phyloP scores from a whole-genome alignment of 2,888 invertebrate species.

The Alviniconcha strummeri region DNA sequence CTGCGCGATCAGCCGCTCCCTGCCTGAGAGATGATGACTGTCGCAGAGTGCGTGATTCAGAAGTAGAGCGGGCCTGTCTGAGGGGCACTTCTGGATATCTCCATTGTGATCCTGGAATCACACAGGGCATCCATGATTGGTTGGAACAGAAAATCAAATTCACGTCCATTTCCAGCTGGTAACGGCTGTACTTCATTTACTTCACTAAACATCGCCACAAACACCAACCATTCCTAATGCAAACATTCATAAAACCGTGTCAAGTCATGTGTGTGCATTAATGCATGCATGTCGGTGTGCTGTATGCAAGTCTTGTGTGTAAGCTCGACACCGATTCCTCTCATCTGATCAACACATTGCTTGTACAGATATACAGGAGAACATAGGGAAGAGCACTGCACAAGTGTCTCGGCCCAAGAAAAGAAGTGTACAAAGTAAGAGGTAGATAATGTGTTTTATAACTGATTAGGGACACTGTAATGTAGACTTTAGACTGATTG shows the following conservation, averaged over 20 bases:
- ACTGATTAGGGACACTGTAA: no score
- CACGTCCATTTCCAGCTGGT: neutral
- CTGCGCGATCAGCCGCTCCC: neutral
- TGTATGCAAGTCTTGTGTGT: no score
- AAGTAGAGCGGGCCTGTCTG: neutral
- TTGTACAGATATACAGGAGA: no score
- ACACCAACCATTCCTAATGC: neutral
- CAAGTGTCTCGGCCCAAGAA: no score
- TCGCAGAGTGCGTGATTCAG: neutral
- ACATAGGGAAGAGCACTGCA: no score
- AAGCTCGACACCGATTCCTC: no score
- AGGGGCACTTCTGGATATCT: neutral
- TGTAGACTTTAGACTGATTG: no score
- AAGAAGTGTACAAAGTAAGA: no score
- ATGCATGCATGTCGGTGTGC: no score
- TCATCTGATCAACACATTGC: no score
- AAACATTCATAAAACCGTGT: neutral
- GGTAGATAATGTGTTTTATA: no score
- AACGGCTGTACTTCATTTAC: neutral
- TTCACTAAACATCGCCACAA: neutral
- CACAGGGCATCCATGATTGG: slow-evolving; percentile 11
- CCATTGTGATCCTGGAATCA: slow-evolving; percentile 11
- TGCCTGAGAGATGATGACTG: neutral
- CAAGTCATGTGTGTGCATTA: neutral
- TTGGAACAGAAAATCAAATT: slow-evolving; percentile 4